Evolutionary conservation across 2,113 vertebrate genomes (phyloP).

Genomic region (Dunckerocampus dactyliophorus): DNA sequence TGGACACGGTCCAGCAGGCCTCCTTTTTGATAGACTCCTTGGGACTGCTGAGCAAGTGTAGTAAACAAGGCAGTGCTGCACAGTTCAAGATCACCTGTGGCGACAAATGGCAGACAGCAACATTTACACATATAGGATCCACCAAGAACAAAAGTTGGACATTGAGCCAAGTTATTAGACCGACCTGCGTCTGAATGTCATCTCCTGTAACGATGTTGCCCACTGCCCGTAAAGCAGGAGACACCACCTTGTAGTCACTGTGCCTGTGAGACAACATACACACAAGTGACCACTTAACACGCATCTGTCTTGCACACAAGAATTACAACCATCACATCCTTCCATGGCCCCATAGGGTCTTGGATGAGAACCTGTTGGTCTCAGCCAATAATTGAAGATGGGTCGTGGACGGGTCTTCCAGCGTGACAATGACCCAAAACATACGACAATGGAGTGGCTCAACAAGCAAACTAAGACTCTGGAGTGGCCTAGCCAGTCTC

Average conservation of each 20-base stretch:
- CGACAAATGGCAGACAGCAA: background rate
- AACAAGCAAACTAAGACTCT: no score
- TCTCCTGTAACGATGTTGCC: conserved; percentile 92
- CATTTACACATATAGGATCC: background rate
- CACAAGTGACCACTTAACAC: background rate
- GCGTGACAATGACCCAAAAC: no score
- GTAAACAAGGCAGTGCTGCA: conserved; percentile 86
- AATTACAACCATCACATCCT: background rate
- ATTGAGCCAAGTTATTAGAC: background rate
- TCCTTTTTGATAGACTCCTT: conserved; percentile 91
- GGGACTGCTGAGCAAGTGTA: conserved; percentile 87
- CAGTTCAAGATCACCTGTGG: conserved; percentile 88
- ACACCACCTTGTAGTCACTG: conserved; percentile 89
- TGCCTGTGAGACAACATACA: conserved; percentile 62
- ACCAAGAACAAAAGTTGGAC: background rate
- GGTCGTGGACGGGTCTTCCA: no score
- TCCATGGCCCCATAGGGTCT: no score
- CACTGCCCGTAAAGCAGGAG: conserved; percentile 86
- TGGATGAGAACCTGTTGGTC: no score
- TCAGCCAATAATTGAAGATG: no score
- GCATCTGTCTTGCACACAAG: background rate
- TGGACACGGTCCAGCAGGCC: conserved; percentile 90
- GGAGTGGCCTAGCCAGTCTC: no score
- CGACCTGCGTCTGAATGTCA: conserved; percentile 90
- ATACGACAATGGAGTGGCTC: no score